Conservation (phyloP, 2,797 vertebrate species). For the Pempheris klunzingeri region DNA sequence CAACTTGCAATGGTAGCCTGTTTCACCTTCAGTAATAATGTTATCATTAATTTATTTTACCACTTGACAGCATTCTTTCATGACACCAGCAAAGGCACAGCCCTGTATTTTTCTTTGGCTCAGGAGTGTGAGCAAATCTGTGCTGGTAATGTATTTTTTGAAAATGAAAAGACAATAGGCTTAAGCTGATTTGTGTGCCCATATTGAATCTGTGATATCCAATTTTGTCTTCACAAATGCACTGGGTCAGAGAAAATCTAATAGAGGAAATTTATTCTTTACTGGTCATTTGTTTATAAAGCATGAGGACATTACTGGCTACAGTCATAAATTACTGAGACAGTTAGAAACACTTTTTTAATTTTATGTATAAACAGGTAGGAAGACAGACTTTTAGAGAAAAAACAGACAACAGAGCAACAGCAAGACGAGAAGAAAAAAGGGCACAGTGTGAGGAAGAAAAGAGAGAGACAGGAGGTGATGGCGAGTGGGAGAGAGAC, state of each 20-base stretch:
- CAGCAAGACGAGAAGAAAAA: slow-evolving; percentile 9
- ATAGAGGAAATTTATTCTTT: neutral
- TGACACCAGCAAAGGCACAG: slow-evolving; percentile 3
- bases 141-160: slow-evolving; percentile 14
- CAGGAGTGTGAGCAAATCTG: slow-evolving; percentile 16
- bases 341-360: slow-evolving; percentile 8
- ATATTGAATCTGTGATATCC: slow-evolving; percentile 48
- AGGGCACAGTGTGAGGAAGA: slow-evolving; percentile 35
- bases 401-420: slow-evolving; percentile 33
- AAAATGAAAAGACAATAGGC: slow-evolving; percentile 39
- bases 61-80: slow-evolving; percentile 2
- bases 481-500: slow-evolving; percentile 34
- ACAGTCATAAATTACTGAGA: neutral
- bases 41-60: slow-evolving; percentile 20
- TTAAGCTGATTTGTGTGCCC: slow-evolving; percentile 41
- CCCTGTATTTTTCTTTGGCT: slow-evolving; percentile 10
- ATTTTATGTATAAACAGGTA: slow-evolving; percentile 8
- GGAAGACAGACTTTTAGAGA: neutral
- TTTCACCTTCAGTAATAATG: slow-evolving; percentile 16
- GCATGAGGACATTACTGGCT: neutral
- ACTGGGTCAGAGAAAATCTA: slow-evolving; percentile 21
- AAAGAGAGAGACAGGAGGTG: slow-evolving; percentile 38
- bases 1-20: slow-evolving; percentile 23
- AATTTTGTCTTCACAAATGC: slow-evolving; percentile 32
- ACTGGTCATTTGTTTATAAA: neutral